Conservation (phyloP, 2,113 vertebrate genomes). For the Thoracochromis brauschi region DNA sequence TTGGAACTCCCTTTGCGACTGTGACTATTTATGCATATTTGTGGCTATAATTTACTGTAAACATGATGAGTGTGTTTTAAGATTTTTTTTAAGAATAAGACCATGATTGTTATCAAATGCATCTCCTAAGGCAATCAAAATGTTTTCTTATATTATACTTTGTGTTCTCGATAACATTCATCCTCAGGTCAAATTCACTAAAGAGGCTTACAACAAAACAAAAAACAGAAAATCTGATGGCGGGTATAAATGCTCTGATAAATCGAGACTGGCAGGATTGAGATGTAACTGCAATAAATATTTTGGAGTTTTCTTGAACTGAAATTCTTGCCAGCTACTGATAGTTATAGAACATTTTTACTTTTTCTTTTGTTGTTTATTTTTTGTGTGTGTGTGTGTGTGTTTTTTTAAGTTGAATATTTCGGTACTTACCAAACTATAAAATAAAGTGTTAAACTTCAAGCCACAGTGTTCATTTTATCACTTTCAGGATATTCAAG, state of each 20-base stretch:
- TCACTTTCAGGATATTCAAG: not conserved
- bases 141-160: not conserved
- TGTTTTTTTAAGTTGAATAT: not conserved
- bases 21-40: not conserved
- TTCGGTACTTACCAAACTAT: accelerated
- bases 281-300: not conserved
- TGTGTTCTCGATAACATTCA: not conserved
- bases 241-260: accelerated
- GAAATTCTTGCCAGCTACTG: not conserved
- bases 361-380: not conserved
- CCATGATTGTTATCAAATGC: accelerated
- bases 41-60: not conserved
- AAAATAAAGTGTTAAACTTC: not conserved
- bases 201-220: not conserved
- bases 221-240: not conserved
- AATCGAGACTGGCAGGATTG: not conserved
- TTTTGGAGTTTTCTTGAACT: not conserved
- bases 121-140: not conserved
- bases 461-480: not conserved
- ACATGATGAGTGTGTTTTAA: not conserved
- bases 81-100: not conserved
- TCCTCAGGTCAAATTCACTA: not conserved
- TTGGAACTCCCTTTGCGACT: not conserved
- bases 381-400: not conserved
- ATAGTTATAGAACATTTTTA: not conserved